Evolutionary conservation across 2,888 invertebrate species (phyloP), one percentile per base, ranked within the genome.

Genomic region (Octodonta nipae): DNA sequence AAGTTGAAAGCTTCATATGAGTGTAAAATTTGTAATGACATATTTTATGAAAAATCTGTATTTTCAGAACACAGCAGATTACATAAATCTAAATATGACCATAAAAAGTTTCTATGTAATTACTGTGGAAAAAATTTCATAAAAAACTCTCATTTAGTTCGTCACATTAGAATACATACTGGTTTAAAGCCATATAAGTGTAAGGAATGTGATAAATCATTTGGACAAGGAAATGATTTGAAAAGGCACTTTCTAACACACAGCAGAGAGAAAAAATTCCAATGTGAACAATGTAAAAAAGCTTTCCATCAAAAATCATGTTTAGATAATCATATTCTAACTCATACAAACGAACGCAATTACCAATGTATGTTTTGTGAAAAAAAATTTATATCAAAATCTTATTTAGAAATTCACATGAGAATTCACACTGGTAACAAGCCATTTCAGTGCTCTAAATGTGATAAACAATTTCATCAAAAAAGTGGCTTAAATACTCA

Each of bases 361-460:
- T 48, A 45, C 32, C 29, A 43, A 10, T 50, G 50, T 28, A 42
- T 37, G 15, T 42, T 45, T 15, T 50, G 50, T 34, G 47, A 46
- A 10, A 50, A 48, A 32, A 43, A 39, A 13, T 50, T 49, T 33
- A 42, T 37, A 8, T 41, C 44, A 24, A 50, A 47, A 38, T 41
- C 47, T 7, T 45, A 46, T 26, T 34, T 50, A 8, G 41, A 46
- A 26, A 42, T 45, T 5, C 53, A 54, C 26, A 41, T 44, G 29
- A 46, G 47, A 33, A 47, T 46, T 4, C 58, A 58, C 32, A 53
- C 54, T 1, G 56, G 55, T 2, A 46, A 49, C 17, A 52, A 51
- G 36, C 53, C 54, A n/a, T 49, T 48, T 34, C 44, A 43, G 10
- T 56, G 56, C 32, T 32, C 45, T 4, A 37, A 50, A 26, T 58